Conservation (phyloP, 2,888 invertebrate genomes). For the Dermolepida albohirtum region DNA sequence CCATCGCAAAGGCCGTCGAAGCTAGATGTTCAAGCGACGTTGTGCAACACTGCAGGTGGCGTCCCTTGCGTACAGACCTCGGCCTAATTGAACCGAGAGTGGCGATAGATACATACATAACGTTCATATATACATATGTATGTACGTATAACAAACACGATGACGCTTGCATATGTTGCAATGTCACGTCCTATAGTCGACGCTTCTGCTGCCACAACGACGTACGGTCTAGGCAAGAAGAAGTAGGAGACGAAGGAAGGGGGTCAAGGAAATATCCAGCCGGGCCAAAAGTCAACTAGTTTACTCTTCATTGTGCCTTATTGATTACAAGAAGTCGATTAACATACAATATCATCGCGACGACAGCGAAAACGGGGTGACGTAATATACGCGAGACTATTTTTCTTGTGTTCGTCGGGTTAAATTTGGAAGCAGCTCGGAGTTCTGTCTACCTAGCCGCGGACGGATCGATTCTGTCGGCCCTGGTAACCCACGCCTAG, state of each 20-base stretch:
- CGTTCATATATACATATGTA: neutral
- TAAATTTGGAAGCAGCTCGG: constrained; percentile 38
- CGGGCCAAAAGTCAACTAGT: constrained; percentile 58
- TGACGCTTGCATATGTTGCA: constrained; percentile 53
- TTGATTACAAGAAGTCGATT: constrained; percentile 55
- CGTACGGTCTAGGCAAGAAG: constrained; percentile 20
- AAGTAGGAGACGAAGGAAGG: constrained; percentile 45
- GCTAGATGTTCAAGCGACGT: constrained; percentile 21
- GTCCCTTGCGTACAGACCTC: constrained; percentile 22
- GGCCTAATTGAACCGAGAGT: constrained; percentile 20
- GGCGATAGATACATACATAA: constrained; percentile 1
- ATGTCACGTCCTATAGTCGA: constrained; percentile 45
- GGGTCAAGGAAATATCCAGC: constrained; percentile 56
- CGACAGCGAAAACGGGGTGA: constrained; percentile 15
- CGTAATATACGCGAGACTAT: constrained; percentile 4
- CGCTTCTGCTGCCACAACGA: neutral
- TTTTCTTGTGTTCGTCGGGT: constrained; percentile 27
- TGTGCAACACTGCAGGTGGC: constrained; percentile 24
- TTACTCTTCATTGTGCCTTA: constrained; percentile 49
- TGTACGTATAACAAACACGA: constrained; percentile 43
- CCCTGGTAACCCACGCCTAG: constrained; percentile 52
- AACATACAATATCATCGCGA: constrained; percentile 50
- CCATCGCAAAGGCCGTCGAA: constrained; percentile 34
- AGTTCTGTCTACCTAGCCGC: constrained; percentile 41
- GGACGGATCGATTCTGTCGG: constrained; percentile 53